Base-by-base conservation (phyloP, 2,113 vertebrate genomes). In the Chrysochloris asiatica region DNA sequence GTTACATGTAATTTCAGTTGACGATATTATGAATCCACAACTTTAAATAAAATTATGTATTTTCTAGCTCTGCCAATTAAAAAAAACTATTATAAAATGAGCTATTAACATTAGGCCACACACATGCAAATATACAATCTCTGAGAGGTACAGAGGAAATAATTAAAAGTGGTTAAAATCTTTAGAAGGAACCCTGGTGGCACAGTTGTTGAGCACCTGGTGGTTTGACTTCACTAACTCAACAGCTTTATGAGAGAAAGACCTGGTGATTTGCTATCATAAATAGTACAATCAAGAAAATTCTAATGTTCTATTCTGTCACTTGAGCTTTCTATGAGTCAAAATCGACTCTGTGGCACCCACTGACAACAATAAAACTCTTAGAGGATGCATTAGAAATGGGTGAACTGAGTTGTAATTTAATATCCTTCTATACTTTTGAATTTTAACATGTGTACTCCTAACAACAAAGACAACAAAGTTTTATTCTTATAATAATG, bases 401-500 rank as follows among this genome's bases (percentile, higher is more conserved):
- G 47, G 33, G 19, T 2, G 19, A 82, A 69, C n/a, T 26, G 61
- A 47, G n/a, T 79, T n/a, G 47, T 75, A 28, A 47, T 56, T 75
- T 61, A 69, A 38, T 63, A 65, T 43, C 6, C 33, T 72, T 72
- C 63, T 41, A 38, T 77, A 28, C 4, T 48, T 67, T 50, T 77
- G 21, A 78, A 89, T 43, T 75, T 71, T 85, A 61, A 67, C 28
- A 28, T 50, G 3, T 47, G 36, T n/a, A n/a, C n/a, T n/a, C n/a
- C n/a, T n/a, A n/a, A n/a, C n/a, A n/a, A n/a, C n/a, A n/a, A n/a
- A n/a, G n/a, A n/a, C n/a, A n/a, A n/a, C n/a, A n/a, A n/a, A n/a
- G 21, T 63, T 85, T 92, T 67, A 72, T 76, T 85, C 63, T 85
- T 72, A 38, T 28, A 61, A 36, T 61, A 72, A 41, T 89, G 88